Conservation (phyloP, 2,113 vertebrate species). For the Acanthisitta chloris region DNA sequence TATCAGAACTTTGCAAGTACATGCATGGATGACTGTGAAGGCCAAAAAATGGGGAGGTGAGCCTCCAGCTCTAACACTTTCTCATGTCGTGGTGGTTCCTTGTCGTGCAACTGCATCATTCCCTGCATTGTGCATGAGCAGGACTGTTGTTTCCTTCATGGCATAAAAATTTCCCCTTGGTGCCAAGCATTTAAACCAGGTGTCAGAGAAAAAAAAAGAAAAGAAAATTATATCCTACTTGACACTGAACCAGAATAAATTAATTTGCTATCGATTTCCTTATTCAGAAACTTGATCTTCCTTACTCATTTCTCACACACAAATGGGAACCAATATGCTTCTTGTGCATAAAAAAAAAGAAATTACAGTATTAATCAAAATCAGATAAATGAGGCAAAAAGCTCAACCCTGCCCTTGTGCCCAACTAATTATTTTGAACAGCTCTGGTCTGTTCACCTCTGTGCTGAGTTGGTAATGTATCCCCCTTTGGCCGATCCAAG, state of each 20-base stretch:
- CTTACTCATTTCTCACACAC: constrained; percentile 15
- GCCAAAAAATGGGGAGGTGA: neutral
- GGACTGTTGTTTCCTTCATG: neutral
- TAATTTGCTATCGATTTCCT: constrained; percentile 33
- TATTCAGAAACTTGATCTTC: constrained; percentile 6
- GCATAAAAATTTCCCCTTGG: neutral
- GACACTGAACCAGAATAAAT: neutral
- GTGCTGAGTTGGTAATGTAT: constrained; percentile 72
- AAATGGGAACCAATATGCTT: constrained; percentile 13
- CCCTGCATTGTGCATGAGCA: neutral
- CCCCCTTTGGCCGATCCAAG: constrained; percentile 77
- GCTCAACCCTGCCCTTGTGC: constrained; percentile 59
- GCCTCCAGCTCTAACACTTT: neutral
- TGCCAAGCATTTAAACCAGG: neutral
- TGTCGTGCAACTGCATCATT: neutral
- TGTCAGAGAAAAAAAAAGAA: neutral
- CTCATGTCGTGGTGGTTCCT: neutral
- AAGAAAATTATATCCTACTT: neutral
- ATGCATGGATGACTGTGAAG: neutral
- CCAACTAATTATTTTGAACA: constrained; percentile 70
- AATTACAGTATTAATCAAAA: constrained; percentile 71
- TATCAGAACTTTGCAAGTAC: neutral
- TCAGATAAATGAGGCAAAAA: constrained; percentile 64
- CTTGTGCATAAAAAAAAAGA: constrained; percentile 30
- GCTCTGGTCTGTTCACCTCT: constrained; percentile 74